Evolutionary conservation across 2,113 vertebrate genomes (phyloP).

Genomic region (Albula goreensis): DNA sequence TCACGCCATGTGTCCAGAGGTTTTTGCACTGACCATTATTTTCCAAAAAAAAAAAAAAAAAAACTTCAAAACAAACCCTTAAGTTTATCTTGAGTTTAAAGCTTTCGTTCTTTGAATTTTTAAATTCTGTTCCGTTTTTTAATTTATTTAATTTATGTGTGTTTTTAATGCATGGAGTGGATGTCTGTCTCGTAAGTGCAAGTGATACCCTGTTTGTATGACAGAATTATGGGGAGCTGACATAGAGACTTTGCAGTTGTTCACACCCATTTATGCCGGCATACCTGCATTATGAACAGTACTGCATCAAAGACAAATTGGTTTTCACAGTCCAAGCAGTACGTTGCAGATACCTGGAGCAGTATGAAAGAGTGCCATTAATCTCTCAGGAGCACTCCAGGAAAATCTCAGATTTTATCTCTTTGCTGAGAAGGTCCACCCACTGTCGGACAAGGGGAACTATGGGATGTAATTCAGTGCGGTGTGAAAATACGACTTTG

Average conservation of each 20-base stretch:
- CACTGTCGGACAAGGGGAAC: background rate
- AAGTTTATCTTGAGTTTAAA: slow-evolving; percentile 50
- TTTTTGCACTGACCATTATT: slow-evolving; percentile 82
- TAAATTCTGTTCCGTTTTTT: slow-evolving; percentile 46
- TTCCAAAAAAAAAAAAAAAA: slow-evolving; percentile 49
- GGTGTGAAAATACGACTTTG: background rate
- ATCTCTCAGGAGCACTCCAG: background rate
- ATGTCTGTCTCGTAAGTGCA: slow-evolving; percentile 39
- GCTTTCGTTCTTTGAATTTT: slow-evolving; percentile 13
- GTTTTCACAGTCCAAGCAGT: background rate
- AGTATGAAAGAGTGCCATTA: background rate
- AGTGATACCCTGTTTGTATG: background rate
- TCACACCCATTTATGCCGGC: background rate
- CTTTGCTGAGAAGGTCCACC: background rate
- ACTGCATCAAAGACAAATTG: background rate
- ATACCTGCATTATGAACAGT: background rate
- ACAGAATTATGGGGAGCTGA: slow-evolving; percentile 10
- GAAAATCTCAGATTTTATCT: background rate
- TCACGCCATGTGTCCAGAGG: slow-evolving; percentile 82
- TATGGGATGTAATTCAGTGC: background rate
- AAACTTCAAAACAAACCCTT: slow-evolving; percentile 38
- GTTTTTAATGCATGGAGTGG: slow-evolving; percentile 53
- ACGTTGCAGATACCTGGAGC: background rate
- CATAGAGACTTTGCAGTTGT: slow-evolving; percentile 25
- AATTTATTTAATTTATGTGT: slow-evolving; percentile 54